Percentiles rank a stretch among this genome's conserved stretches.
These are phyloP conservation scores for Drosophila rhopaloa DNA, from an alignment of 1,140 invertebrate genomes.

Conservation along the genomic window DNA sequence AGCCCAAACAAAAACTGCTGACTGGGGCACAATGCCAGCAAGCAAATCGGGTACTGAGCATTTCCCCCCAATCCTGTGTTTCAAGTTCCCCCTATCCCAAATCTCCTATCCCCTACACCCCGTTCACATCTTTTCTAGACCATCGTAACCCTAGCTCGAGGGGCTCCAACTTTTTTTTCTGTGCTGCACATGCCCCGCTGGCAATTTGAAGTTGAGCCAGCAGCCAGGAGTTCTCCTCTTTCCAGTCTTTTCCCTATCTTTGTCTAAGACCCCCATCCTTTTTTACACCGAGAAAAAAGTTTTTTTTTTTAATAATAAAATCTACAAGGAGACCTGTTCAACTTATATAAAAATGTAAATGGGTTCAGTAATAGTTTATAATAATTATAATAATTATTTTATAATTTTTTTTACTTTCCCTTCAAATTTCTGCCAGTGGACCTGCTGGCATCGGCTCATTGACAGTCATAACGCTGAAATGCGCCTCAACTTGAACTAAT, in stretches of 20 bases:
- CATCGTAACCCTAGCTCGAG: slow-evolving; percentile 43
- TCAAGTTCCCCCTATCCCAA: slow-evolving; percentile 1
- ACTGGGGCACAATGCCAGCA: slow-evolving; percentile 65
- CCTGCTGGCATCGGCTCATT: slow-evolving; percentile 62
- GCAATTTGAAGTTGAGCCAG: slow-evolving; percentile 51
- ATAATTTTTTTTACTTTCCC: background rate
- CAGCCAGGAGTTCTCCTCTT: slow-evolving; percentile 12
- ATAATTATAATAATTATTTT: too few species aligned
- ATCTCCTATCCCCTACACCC: background rate
- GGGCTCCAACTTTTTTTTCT: slow-evolving; percentile 32
- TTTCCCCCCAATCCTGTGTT: background rate
- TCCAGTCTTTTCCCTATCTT: slow-evolving; percentile 2
- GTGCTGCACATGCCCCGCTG: slow-evolving; percentile 52
- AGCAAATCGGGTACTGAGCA: slow-evolving; percentile 29
- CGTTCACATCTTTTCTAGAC: background rate
- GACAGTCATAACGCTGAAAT: slow-evolving; percentile 81
- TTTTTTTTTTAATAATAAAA: too few species aligned
- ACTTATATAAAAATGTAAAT: too few species aligned
- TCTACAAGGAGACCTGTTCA: too few species aligned
- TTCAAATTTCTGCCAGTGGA: slow-evolving; percentile 7
- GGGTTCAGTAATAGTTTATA: too few species aligned
- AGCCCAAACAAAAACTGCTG: slow-evolving; percentile 74
- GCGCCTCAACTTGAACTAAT: slow-evolving; percentile 78
- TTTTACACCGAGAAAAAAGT: slow-evolving; percentile 2
- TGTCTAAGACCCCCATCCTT: background rate